Percentiles rank a stretch among this genome's conserved stretches.
Conservation (phyloP, 2,797 vertebrate species). For the Phrynocephalus forsythii region DNA sequence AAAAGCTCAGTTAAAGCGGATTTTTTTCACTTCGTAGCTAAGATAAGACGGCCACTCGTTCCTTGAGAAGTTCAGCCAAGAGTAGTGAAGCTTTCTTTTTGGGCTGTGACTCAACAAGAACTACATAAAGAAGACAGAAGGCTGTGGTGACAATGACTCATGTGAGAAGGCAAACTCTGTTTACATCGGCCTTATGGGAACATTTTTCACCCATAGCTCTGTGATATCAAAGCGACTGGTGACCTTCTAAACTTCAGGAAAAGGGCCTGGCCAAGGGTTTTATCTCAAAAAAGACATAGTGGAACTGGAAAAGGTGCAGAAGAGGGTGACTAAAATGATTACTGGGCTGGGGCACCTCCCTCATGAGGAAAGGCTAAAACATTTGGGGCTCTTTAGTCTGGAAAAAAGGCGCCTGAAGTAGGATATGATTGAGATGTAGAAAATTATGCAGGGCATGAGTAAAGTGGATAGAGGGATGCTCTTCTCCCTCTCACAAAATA, state of each 20-base stretch:
- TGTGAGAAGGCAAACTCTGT: background rate
- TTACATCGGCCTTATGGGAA: background rate
- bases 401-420: no score
- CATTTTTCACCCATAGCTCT: background rate
- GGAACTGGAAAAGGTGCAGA: no score
- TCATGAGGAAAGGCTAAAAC: no score
- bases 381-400: no score
- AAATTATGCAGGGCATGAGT: no score
- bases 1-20: background rate
- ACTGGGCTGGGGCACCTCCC: no score
- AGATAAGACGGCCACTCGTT: background rate
- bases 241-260: background rate
- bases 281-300: no score
- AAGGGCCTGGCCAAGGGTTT: background rate
- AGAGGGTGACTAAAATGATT: no score
- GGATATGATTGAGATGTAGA: no score
- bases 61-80: background rate
- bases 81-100: background rate
- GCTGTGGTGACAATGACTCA: background rate
- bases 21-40: background rate
- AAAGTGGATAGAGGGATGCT: no score
- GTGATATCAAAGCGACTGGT: conserved; percentile 18
- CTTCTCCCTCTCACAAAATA: no score
- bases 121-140: background rate
- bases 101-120: background rate